Conservation (phyloP, 2,888 invertebrate species). For the Tigriopus californicus region DNA sequence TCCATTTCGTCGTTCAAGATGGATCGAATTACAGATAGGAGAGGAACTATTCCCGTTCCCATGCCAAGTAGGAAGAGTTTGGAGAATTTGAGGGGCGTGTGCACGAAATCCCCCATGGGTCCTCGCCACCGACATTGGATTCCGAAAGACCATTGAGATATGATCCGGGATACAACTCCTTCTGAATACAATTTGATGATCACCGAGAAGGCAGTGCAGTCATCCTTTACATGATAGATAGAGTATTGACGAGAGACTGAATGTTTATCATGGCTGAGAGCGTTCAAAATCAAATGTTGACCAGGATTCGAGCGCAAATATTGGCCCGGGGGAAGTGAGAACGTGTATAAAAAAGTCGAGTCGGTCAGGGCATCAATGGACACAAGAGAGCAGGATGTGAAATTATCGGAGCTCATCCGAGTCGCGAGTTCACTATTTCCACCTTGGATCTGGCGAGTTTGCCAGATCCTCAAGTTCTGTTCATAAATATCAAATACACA, state of each 20-base stretch:
- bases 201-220: background rate
- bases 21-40: background rate
- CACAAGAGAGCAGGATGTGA: too few relatives aligned
- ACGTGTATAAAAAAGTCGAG: too few relatives aligned
- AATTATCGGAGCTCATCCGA: too few relatives aligned
- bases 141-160: background rate
- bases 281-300: too few relatives aligned
- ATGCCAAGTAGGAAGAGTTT: background rate
- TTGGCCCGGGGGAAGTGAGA: too few relatives aligned
- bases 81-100: too few relatives aligned
- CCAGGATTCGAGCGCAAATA: too few relatives aligned
- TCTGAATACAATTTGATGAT: background rate
- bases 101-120: background rate
- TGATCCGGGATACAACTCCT: background rate
- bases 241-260: background rate
- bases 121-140: background rate
- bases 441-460: too few relatives aligned
- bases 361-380: too few relatives aligned
- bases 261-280: background rate
- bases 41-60: background rate
- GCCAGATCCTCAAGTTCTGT: background rate
- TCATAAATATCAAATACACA: conserved; percentile 9
- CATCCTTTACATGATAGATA: background rate
- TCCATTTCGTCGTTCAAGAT: background rate
- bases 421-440: too few relatives aligned